A percentile compares a stretch with the other conserved stretches of the same genome.
These are phyloP conservation scores for Drosophila melanogaster DNA, from an alignment of 1,140 invertebrate species.

Conservation along the genomic window DNA sequence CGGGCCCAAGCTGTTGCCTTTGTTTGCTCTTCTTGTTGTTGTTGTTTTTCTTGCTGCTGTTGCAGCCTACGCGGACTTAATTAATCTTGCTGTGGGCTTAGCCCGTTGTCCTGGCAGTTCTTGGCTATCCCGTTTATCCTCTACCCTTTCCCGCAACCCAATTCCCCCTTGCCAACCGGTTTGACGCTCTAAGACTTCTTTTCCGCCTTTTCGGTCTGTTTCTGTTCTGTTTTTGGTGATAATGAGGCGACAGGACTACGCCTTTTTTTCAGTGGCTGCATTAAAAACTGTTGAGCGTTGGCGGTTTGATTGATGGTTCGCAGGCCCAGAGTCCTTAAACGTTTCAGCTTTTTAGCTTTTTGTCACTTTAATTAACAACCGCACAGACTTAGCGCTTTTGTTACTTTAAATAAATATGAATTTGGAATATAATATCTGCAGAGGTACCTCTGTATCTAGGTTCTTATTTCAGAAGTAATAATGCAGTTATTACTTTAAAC, in stretches of 20 bases:
- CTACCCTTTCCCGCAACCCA: neutral
- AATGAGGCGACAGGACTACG: conserved; percentile 36
- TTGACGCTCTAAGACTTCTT: conserved; percentile 50
- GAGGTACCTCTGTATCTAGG: too few species aligned
- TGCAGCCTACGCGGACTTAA: conserved; percentile 68
- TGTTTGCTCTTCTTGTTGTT: conserved; percentile 18
- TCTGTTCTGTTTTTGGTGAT: conserved; percentile 34
- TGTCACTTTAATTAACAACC: conserved; percentile 35
- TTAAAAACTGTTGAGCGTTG: conserved; percentile 38
- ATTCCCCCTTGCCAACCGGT: neutral
- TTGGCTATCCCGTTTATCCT: conserved; percentile 29
- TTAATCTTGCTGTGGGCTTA: conserved; percentile 77
- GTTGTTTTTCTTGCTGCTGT: conserved; percentile 25
- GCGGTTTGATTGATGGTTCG: conserved; percentile 45
- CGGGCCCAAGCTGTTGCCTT: conserved; percentile 6
- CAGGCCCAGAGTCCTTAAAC: neutral
- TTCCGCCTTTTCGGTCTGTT: conserved; percentile 14
- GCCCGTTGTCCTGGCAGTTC: conserved; percentile 64
- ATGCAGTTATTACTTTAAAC: too few species aligned
- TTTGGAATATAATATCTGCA: too few species aligned
- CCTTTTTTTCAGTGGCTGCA: conserved; percentile 24
- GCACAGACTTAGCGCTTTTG: neutral
- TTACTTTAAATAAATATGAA: neutral
- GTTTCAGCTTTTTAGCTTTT: conserved; percentile 53
- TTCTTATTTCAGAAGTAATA: too few species aligned